Base-by-base conservation (phyloP, 2,113 vertebrate species). In the Scytalopus superciliaris region DNA sequence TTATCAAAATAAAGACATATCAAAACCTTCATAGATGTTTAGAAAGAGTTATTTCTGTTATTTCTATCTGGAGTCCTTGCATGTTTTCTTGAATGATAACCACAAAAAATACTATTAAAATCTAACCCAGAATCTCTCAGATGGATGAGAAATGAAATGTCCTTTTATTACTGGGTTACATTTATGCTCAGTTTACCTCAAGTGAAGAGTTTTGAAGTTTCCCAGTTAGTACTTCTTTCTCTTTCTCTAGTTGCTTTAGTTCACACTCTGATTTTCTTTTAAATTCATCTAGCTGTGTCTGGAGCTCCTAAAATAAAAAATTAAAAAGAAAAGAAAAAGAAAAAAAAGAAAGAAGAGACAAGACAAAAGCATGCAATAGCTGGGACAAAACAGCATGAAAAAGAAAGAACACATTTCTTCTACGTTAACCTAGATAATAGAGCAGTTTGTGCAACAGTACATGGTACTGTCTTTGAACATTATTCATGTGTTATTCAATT, bases 131-230 rank as follows among this genome's bases (percentile, higher is more conserved):
- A 93, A 87, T 56, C 17, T 67, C 53, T 59, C 67, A 60, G 25
- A 47, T 42, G 27, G 14, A 57, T 25, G 30, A 67, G 88, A 93
- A 89, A 87, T 17, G 5, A 64, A 85, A n/a, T 55, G 4, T 19
- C 5, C 7, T 67, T 81, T 88, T 92, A 76, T 76, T 68, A 68
- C 7, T 42, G 60, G 10, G 24, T 66, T 68, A 53, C 19, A 68
- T 89, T 86, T 92, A 66, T n/a, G 18, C 5, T 11, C 59, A 81
- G 24, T 89, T 97, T 90, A 99, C 99, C 98, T 99, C 98, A 23
- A 96, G 94, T 69, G 98, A 97, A 67, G 98, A 98, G 30, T 98
- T 98, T 89, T 98, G 98, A 57, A 99, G 98, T 87, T 98, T 98
- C 37, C 86, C 95, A 70, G 85, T 97, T 37, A 99, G 97, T 56